Percentiles rank a stretch among this genome's conserved stretches.
Evolutionary conservation across 2,113 vertebrate species (phyloP).

Genomic region (Acrocephalus kingi): DNA sequence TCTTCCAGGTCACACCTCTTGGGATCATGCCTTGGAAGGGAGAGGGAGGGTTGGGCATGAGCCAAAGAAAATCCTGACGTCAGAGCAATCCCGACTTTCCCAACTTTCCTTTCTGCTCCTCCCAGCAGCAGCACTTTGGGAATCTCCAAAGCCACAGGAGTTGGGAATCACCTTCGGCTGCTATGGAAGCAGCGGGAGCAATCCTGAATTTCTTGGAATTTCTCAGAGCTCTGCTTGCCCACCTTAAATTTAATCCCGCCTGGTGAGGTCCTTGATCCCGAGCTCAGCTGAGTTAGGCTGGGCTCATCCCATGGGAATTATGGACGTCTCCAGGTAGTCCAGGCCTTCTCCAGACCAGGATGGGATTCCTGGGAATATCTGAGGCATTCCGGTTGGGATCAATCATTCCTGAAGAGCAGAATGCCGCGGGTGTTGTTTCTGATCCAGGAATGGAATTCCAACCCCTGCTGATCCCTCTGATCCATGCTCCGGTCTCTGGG

Average conservation of each 20-base stretch:
- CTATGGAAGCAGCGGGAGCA: not conserved
- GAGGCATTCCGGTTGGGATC: accelerated
- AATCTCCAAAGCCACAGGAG: not conserved
- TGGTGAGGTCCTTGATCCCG: not conserved
- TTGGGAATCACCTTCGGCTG: not conserved
- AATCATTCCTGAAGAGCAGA: accelerated
- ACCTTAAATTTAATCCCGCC: too few species aligned
- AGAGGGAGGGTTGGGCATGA: not conserved
- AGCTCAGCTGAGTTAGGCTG: not conserved
- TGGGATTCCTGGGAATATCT: not conserved
- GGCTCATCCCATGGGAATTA: not conserved
- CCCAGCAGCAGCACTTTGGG: not conserved
- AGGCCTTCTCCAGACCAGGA: not conserved
- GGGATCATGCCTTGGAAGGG: not conserved
- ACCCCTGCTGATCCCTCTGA: too few species aligned
- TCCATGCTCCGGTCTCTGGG: too few species aligned
- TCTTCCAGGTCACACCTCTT: too few species aligned
- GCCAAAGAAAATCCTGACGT: not conserved
- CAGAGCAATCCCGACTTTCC: not conserved
- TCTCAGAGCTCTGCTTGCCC: not conserved
- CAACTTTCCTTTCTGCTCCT: not conserved
- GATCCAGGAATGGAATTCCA: not conserved
- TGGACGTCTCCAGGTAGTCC: not conserved
- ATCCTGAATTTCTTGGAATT: not conserved
- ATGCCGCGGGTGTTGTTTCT: accelerated